A percentile compares a stretch with the other conserved stretches of the same genome.
phyloP scores from a whole-genome alignment of 2,113 vertebrate species.

The Uria lomvia region DNA sequence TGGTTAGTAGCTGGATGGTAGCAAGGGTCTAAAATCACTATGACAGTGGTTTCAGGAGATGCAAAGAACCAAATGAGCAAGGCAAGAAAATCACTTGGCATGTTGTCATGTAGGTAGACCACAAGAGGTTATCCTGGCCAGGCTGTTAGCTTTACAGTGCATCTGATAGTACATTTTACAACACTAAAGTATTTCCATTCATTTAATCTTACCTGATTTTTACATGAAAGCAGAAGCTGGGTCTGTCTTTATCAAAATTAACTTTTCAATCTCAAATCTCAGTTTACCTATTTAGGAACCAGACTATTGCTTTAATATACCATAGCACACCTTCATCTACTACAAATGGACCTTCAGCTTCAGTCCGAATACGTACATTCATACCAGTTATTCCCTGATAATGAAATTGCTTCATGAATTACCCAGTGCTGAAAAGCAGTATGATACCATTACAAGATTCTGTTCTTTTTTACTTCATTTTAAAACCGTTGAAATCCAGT shows the following conservation, averaged over 20 bases:
- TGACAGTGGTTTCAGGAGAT: not conserved
- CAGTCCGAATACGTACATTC: not conserved
- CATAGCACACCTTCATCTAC: not conserved
- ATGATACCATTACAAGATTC: not conserved
- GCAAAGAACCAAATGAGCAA: not conserved
- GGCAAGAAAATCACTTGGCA: not conserved
- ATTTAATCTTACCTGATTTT: not conserved
- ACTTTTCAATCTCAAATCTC: not conserved
- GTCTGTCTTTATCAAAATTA: not conserved
- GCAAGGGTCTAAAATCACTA: not conserved
- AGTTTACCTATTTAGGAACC: not conserved
- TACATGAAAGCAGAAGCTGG: not conserved
- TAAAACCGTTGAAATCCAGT: not conserved
- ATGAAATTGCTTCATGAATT: not conserved
- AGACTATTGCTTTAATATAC: not conserved
- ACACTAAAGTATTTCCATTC: not conserved
- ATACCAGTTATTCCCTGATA: not conserved
- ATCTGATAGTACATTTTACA: not conserved
- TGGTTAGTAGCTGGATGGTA: not conserved
- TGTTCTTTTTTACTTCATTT: not conserved
- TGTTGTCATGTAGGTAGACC: not conserved
- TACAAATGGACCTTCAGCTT: not conserved
- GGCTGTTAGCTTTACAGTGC: not conserved
- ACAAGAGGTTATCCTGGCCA: not conserved
- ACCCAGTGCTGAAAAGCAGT: not conserved